Evolutionary conservation across 2,113 vertebrate species (phyloP).

Genomic region (Passer montanus): DNA sequence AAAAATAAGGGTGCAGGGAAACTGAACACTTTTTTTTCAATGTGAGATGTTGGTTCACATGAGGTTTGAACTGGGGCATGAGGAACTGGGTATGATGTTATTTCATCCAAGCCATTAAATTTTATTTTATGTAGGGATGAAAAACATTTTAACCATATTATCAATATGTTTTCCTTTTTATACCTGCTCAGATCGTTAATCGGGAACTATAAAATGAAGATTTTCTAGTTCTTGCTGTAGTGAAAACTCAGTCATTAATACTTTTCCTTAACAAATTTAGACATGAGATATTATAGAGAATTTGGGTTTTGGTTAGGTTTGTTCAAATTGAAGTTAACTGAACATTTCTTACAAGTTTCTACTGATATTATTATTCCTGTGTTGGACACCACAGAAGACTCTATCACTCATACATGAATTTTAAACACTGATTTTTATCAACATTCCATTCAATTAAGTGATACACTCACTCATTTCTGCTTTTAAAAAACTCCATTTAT

Average conservation of each 20-base stretch:
- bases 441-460: neutral
- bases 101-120: neutral
- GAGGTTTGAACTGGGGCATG: neutral
- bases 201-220: neutral
- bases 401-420: neutral
- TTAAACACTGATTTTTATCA: neutral
- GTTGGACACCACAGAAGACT: neutral
- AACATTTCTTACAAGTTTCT: neutral
- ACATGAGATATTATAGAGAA: neutral
- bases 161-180: neutral
- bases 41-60: neutral
- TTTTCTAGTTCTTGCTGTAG: neutral
- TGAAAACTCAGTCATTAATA: neutral
- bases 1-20: neutral
- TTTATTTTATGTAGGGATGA: neutral
- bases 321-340: neutral
- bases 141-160: neutral
- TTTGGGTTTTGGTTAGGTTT: neutral
- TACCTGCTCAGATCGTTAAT: neutral
- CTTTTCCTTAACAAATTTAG: neutral
- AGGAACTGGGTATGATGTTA: neutral
- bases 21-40: neutral
- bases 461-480: neutral
- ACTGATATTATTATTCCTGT: neutral
- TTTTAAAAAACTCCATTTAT: neutral